Conservation (phyloP, 2,888 invertebrate species). For the Tethea ocularis region DNA sequence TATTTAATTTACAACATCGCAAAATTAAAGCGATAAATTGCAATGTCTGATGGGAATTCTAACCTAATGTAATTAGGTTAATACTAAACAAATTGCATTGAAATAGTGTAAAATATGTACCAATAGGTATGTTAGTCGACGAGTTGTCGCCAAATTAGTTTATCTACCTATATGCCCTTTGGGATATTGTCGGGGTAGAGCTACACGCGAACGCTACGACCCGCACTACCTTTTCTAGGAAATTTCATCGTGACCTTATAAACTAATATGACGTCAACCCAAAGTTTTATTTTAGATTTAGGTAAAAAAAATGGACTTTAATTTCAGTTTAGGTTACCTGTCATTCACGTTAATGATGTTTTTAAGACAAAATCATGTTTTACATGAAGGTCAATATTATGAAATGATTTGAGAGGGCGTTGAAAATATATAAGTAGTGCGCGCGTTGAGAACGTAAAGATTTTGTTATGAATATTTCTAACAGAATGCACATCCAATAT, state of each 20-base stretch:
- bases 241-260: slow-evolving; percentile 15
- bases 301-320: background rate
- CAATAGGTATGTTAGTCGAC: slow-evolving; percentile 14
- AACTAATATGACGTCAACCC: slow-evolving; percentile 6
- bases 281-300: background rate
- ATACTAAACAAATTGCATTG: slow-evolving; percentile 39
- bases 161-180: slow-evolving; percentile 41
- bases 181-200: slow-evolving; percentile 25
- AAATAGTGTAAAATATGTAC: slow-evolving; percentile 14
- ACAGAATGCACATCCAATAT: no score
- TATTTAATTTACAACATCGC: slow-evolving; percentile 20
- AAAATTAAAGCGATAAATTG: slow-evolving; percentile 33
- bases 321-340: background rate
- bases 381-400: no score
- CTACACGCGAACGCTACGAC: slow-evolving; percentile 34
- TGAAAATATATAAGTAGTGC: no score
- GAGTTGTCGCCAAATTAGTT: slow-evolving; percentile 45
- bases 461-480: no score
- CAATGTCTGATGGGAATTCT: slow-evolving; percentile 18
- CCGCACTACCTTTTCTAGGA: slow-evolving; percentile 14
- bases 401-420: background rate
- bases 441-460: no score
- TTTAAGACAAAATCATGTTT: background rate
- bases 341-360: background rate
- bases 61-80: slow-evolving; percentile 53